Evolutionary conservation across 2,797 vertebrate species (phyloP).

Genomic region (Paratrypauchen microcephalus): DNA sequence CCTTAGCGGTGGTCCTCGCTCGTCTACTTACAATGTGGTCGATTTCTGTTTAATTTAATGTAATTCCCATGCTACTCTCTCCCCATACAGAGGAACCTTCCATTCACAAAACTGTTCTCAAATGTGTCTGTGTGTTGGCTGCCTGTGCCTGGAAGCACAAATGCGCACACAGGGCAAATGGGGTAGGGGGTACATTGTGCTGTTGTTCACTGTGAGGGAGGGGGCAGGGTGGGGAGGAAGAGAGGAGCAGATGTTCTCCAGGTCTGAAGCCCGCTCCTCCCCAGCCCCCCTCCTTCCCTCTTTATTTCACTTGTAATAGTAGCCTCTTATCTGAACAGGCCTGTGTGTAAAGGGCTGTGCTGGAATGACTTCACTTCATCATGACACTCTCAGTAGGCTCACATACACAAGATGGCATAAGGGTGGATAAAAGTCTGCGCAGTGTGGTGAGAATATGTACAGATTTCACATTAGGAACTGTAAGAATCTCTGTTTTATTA

Average conservation of each 20-base stretch:
- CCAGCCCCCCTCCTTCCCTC: conserved; percentile 25
- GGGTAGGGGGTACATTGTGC: conserved; percentile 42
- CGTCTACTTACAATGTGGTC: neutral
- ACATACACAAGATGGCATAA: conserved; percentile 2
- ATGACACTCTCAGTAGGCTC: conserved; percentile 34
- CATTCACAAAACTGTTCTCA: conserved; percentile 12
- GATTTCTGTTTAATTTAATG: conserved; percentile 2
- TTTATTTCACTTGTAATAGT: conserved; percentile 66
- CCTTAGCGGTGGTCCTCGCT: neutral
- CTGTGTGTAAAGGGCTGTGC: conserved; percentile 43
- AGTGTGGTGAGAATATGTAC: neutral
- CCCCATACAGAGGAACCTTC: conserved; percentile 13
- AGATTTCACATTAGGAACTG: neutral
- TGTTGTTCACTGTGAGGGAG: conserved; percentile 14
- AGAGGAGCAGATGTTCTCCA: conserved; percentile 73
- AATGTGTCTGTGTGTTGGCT: neutral
- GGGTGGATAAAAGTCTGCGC: neutral
- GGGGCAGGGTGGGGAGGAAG: conserved; percentile 41
- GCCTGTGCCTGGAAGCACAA: conserved; percentile 17
- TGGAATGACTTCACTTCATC: conserved; percentile 69
- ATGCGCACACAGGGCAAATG: conserved; percentile 21
- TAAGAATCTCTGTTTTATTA: neutral
- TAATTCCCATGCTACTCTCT: conserved; percentile 8
- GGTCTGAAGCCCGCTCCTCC: conserved; percentile 52
- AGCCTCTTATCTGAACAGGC: conserved; percentile 63